Base-by-base conservation (phyloP, 2,113 vertebrate genomes). In the Labrus mixtus region DNA sequence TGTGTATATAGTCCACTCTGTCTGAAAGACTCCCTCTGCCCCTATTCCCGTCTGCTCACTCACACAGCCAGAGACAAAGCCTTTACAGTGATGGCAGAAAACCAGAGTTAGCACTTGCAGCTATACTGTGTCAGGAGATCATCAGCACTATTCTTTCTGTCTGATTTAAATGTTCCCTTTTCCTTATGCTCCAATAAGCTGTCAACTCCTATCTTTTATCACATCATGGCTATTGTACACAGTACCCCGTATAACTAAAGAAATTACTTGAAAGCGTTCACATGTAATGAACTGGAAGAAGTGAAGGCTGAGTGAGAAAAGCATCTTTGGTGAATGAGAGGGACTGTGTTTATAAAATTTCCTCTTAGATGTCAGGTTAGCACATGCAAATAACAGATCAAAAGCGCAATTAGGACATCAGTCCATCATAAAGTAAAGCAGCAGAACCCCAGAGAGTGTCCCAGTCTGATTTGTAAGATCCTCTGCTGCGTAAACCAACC, bases 401-500 rank as follows among this genome's bases (percentile, higher is more conserved):
- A 89, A 85, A 82, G 83, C 85, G 82, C 80, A 91, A 89, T 90
- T 83, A 82, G 76, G 78, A 85, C 76, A 85, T 71, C 76, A 46
- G 73, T 88, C 76, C 85, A 86, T 90, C 79, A 86, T 70, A 56
- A 73, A 79, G 73, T 83, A 72, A 72, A 81, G 71, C 70, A 17
- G 82, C 82, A 72, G 85, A 82, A 78, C 76, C 72, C 68, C 66
- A 25, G 55, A 85, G 63, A 67, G 73, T 54, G 71, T 71, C 72
- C 78, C 73, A 64, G 66, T 64, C 69, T 53, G 36, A 54, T 84
- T 68, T 51, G 56, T 63, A 61, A 78, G 83, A 92, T 69, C 64
- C 93, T 91, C 93, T 48, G 76, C 73, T 85, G 92, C 85, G 59
- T 83, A 78, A 95, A 99, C 98, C 97, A 97, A 99, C 98, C 98